Base-by-base conservation (phyloP, 2,113 vertebrate genomes). In the Numenius arquata region DNA sequence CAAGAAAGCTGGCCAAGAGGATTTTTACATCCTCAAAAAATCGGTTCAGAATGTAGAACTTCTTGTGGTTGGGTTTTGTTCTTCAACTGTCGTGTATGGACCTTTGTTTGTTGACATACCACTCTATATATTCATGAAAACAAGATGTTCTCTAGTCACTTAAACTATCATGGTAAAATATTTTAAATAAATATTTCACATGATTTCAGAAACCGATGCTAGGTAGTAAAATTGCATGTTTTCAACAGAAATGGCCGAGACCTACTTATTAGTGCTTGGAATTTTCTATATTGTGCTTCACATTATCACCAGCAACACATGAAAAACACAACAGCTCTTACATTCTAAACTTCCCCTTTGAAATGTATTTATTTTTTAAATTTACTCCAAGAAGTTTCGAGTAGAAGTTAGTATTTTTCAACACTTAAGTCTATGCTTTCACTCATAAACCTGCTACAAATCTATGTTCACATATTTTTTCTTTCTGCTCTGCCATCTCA, bases 201-300 rank as follows among this genome's bases (percentile, higher is more conserved):
- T 90, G 91, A 97, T 97, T 97, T 97, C 89, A 97, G 93, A 97
- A 97, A 90, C 96, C 98, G 96, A 97, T 97, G 95, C 95, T 88
- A 71, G 38, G 56, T 32, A 93, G 91, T 70, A 73, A 88, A 95
- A 79, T 4, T 62, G 18, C 11, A 56, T 59, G 41, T 63, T 83
- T 80, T 55, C 50, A 85, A 52, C 8, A 59, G 72, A 80, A 91
- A 90, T 38, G 11, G 75, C 38, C 27, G 41, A 84, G 55, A 36
- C 18, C 17, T 62, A 11, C 61, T 73, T 53, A 86, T 59, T 26
- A 63, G 27, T 6, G 17, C 23, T 63, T 32, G 47, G n/a, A 80
- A 71, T 88, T 94, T 90, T 77, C 45, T 77, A 1, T 47, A 82
- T 90, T 67, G 19, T 90, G 16, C n/a, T 90, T 86, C 50, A 38